phyloP scores from a whole-genome alignment of 2,888 invertebrate genomes.

The Hydriomena furcata region DNA sequence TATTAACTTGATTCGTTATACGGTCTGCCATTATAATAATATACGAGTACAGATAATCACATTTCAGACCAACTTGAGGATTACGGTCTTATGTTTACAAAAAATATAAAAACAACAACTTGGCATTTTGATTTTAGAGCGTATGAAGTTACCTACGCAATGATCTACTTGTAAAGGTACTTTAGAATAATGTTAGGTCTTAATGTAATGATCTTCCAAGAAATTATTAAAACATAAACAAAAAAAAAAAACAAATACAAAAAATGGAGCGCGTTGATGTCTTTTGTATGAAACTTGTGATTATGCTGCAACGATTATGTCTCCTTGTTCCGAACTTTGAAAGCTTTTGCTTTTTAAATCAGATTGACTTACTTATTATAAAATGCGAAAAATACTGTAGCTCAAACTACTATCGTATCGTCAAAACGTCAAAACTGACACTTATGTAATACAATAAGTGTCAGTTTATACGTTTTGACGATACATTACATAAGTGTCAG shows the following conservation, averaged over 20 bases:
- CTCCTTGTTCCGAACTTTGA: constrained; percentile 3
- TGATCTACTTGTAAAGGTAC: too few relatives aligned
- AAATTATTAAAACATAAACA: background rate
- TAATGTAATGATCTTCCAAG: too few relatives aligned
- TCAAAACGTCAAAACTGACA: too few relatives aligned
- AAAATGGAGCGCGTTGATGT: constrained; percentile 19
- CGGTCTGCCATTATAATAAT: constrained; percentile 75
- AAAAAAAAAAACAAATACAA: background rate
- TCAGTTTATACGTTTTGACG: too few relatives aligned
- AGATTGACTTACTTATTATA: too few relatives aligned
- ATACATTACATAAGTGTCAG: too few relatives aligned
- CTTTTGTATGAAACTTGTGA: constrained; percentile 13
- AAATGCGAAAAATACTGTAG: background rate
- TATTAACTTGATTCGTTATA: constrained; percentile 80
- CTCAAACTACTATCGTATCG: too few relatives aligned
- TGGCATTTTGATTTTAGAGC: constrained; percentile 25
- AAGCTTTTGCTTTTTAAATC: too few relatives aligned
- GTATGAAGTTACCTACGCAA: background rate
- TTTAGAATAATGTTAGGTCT: too few relatives aligned
- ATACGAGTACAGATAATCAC: constrained; percentile 67
- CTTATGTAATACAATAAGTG: too few relatives aligned
- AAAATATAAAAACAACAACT: constrained; percentile 31
- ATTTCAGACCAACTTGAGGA: constrained; percentile 60
- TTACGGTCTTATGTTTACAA: constrained; percentile 44
- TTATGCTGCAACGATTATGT: constrained; percentile 3